phyloP scores from a whole-genome alignment of 2,113 vertebrate genomes.

The Bucco capensis region DNA sequence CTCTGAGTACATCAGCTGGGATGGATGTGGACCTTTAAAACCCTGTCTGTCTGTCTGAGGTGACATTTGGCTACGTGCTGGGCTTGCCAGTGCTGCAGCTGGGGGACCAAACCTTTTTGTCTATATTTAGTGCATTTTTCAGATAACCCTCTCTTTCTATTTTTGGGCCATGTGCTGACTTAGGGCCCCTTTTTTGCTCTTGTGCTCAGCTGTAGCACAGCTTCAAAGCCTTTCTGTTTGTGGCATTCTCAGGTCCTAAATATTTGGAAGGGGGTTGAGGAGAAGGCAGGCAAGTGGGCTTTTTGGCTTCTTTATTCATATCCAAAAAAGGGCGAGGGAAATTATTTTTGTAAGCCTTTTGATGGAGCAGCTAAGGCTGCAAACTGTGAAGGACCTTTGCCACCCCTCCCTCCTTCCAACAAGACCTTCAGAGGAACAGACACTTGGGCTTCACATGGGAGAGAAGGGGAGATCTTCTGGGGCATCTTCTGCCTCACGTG shows the following conservation, averaged over 20 bases:
- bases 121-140: conserved; percentile 68
- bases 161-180: neutral
- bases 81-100: neutral
- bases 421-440: neutral
- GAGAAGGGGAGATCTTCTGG: neutral
- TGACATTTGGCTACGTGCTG: neutral
- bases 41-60: neutral
- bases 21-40: fast-evolving
- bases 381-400: neutral
- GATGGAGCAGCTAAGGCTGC: neutral
- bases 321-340: neutral
- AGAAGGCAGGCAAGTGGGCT: neutral
- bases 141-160: conserved; percentile 27
- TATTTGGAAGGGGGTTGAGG: neutral
- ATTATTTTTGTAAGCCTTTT: neutral
- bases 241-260: neutral
- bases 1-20: neutral
- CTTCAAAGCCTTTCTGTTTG: neutral
- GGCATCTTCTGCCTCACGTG: neutral
- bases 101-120: neutral
- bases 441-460: neutral
- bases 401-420: neutral
- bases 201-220: neutral
- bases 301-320: neutral
- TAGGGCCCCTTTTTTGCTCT: neutral